Evolutionary conservation across 1,140 invertebrate genomes (phyloP).

Genomic region (Elysia chlorotica): DNA sequence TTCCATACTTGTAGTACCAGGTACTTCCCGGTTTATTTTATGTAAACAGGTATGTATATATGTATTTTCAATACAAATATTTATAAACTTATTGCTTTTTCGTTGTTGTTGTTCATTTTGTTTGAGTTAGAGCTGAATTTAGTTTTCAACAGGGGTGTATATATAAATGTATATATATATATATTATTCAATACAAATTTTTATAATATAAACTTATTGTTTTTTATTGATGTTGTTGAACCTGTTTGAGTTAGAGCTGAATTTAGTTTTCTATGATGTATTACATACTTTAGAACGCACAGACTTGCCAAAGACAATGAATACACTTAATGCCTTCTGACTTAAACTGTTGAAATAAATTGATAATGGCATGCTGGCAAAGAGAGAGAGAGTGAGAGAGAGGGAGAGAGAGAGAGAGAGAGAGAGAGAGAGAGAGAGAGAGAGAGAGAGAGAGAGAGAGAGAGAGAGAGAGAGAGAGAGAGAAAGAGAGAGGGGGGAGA

Average conservation of each 20-base stretch:
- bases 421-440: background rate
- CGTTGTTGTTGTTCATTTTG: background rate
- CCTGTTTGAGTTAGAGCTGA: background rate
- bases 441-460: background rate
- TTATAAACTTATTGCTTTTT: too few relatives aligned
- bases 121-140: background rate
- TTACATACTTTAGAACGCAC: background rate
- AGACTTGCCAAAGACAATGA: background rate
- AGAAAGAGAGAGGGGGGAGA: background rate
- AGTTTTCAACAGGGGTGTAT: too few relatives aligned
- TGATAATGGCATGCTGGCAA: background rate
- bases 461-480: background rate
- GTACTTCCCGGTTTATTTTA: too few relatives aligned
- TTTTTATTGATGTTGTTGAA: background rate
- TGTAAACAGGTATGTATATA: too few relatives aligned
- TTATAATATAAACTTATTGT: too few relatives aligned
- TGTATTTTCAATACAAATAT: too few relatives aligned
- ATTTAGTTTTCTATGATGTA: background rate
- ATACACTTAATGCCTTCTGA: background rate
- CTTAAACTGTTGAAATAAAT: background rate
- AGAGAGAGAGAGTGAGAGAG: background rate
- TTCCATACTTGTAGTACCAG: too few relatives aligned
- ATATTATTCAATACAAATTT: too few relatives aligned
- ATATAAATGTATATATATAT: too few relatives aligned
- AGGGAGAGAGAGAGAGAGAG: background rate